Evolutionary conservation across 2,888 invertebrate genomes (phyloP).

Genomic region (Parnassius mnemosyne): DNA sequence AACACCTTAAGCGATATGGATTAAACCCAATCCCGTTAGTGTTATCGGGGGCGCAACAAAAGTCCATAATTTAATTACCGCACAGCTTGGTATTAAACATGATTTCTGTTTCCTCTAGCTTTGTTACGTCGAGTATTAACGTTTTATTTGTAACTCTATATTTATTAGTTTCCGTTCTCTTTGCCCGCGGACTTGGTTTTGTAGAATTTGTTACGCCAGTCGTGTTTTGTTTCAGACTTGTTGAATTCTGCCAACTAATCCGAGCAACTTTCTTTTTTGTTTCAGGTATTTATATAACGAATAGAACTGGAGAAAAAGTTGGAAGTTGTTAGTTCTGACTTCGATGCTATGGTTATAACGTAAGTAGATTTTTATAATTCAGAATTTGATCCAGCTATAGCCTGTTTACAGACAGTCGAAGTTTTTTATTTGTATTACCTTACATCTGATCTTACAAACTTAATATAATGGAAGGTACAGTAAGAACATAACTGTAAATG

Average conservation of each 20-base stretch:
- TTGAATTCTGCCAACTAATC: constrained; percentile 24
- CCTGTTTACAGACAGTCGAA: too few relatives aligned
- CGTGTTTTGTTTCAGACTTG: constrained; percentile 20
- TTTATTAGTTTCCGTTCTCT: constrained; percentile 35
- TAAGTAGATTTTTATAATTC: background rate
- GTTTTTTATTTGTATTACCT: too few relatives aligned
- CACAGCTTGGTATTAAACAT: constrained; percentile 39
- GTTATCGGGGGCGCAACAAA: constrained; percentile 61
- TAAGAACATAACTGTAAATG: too few relatives aligned
- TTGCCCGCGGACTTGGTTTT: constrained; percentile 14
- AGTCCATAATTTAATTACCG: constrained; percentile 65
- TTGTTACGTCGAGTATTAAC: constrained; percentile 41
- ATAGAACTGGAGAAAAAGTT: background rate
- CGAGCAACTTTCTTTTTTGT: constrained; percentile 22
- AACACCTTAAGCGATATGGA: constrained; percentile 27
- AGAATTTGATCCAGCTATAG: too few relatives aligned
- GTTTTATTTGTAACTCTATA: constrained; percentile 29
- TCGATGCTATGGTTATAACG: background rate
- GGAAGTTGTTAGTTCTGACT: background rate
- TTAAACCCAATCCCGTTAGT: constrained; percentile 55
- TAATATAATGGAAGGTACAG: too few relatives aligned
- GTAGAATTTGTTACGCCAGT: constrained; percentile 20
- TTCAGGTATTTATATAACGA: constrained; percentile 27
- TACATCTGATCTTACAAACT: too few relatives aligned
- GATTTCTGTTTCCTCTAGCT: constrained; percentile 43